A percentile compares a stretch with the other conserved stretches of the same genome.
Conservation (phyloP, 2,113 vertebrate species). For the Urocynchramus pylzowi region DNA sequence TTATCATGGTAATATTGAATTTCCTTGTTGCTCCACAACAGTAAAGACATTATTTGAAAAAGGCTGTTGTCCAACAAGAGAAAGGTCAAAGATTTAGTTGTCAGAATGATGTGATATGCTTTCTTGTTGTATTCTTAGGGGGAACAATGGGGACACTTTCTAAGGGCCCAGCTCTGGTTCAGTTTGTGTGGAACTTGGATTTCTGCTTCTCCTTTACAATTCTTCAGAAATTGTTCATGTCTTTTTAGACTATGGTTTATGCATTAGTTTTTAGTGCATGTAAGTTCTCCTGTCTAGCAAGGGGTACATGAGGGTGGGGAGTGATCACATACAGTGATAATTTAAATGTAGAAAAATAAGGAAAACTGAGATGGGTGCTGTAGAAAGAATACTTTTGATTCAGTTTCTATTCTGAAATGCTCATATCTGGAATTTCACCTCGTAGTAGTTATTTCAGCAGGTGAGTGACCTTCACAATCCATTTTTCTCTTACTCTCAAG, state of each 20-base stretch:
- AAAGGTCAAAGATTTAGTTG: neutral
- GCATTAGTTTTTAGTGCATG: neutral
- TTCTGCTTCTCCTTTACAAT: neutral
- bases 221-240: neutral
- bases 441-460: neutral
- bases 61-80: neutral
- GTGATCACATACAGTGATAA: accelerated
- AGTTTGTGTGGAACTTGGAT: neutral
- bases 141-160: neutral
- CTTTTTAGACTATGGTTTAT: neutral
- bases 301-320: neutral
- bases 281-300: neutral
- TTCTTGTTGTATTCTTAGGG: neutral
- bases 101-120: neutral
- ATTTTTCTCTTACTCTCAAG: neutral
- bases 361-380: neutral
- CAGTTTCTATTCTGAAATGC: neutral
- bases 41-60: neutral
- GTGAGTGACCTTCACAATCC: neutral
- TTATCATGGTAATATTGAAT: neutral
- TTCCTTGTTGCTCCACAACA: neutral
- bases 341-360: neutral
- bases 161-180: neutral
- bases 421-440: neutral
- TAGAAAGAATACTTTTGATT: neutral